Base-by-base conservation (phyloP, 2,113 vertebrate genomes). In the Picathartes gymnocephalus region DNA sequence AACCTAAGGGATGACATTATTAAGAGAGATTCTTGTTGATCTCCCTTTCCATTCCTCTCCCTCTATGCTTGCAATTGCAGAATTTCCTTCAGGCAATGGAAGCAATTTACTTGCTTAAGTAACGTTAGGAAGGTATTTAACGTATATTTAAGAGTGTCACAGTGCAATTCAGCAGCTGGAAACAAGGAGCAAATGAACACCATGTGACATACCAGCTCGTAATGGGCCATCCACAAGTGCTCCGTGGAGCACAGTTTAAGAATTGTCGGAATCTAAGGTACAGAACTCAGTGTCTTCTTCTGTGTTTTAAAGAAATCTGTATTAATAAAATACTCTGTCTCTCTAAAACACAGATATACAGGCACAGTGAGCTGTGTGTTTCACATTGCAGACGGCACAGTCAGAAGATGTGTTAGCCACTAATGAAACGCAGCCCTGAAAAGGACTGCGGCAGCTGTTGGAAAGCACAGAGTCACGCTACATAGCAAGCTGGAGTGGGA, bases 101-200 rank as follows among this genome's bases (percentile, higher is more conserved):
- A 95, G 80, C 74, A 91, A 96, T 95, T 96, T 95, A 40, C 84
- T 95, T 94, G 91, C 93, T 94, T 93, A 94, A 97, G 93, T 95
- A 96, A 92, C 90, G 92, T 94, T 94, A 96, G 72, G 69, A 79
- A 95, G 68, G 82, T 94, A 93, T 97, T 97, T 97, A 96, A 95
- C 12, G 4, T 95, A 84, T 96, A 97, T 96, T 96, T 95, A 95
- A 86, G 94, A 95, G 88, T 94, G 95, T 86, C 95, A 95, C 83
- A 69, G 80, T 84, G 92, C 93, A 96, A 96, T 96, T 97, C 95
- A 96, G 82, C 96, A 97, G 94, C 93, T 94, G 94, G 93, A 97
- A 96, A 92, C 94, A 92, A 86, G 92, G 31, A 96, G 90, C 71
- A 93, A 96, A 96, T 93, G 90, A 93, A 87, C 83, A 95, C 90